phyloP scores from a whole-genome alignment of 1,140 invertebrate species.

The Penaeus indicus region DNA sequence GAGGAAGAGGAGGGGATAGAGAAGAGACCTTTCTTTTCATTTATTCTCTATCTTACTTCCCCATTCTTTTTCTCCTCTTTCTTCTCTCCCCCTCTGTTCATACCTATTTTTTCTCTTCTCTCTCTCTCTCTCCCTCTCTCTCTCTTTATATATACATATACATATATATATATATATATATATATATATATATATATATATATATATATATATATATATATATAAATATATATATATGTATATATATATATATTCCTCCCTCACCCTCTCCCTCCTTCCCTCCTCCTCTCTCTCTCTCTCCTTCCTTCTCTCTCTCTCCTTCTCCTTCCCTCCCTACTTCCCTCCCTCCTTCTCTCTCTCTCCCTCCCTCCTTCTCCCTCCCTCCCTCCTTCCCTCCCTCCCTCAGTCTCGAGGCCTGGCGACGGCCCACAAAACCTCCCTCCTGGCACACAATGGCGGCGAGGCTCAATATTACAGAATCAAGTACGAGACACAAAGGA shows the following conservation, averaged over 20 bases:
- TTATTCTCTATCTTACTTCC: neutral
- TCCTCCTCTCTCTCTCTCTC: neutral
- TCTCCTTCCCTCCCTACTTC: constrained; percentile 16
- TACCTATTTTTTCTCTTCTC: neutral
- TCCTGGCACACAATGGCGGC: constrained; percentile 37
- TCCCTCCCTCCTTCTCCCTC: neutral
- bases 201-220: too few relatives aligned
- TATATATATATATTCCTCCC: too few relatives aligned
- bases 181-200: too few relatives aligned
- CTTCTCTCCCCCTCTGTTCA: neutral
- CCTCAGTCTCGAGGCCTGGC: too few relatives aligned
- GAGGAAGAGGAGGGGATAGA: too few relatives aligned
- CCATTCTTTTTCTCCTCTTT: neutral
- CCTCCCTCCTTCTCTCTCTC: neutral
- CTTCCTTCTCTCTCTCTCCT: neutral
- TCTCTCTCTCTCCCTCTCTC: too few relatives aligned
- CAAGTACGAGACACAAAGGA: constrained; percentile 52
- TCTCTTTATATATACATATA: too few relatives aligned
- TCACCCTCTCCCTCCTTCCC: too few relatives aligned
- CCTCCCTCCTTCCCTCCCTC: neutral
- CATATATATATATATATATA: too few relatives aligned
- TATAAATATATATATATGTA: too few relatives aligned
- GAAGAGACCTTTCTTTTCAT: neutral
- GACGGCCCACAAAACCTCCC: neutral
- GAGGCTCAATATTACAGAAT: constrained; percentile 60